Conservation (phyloP, 2,888 invertebrate genomes). For the Hipparchia sbordonii region DNA sequence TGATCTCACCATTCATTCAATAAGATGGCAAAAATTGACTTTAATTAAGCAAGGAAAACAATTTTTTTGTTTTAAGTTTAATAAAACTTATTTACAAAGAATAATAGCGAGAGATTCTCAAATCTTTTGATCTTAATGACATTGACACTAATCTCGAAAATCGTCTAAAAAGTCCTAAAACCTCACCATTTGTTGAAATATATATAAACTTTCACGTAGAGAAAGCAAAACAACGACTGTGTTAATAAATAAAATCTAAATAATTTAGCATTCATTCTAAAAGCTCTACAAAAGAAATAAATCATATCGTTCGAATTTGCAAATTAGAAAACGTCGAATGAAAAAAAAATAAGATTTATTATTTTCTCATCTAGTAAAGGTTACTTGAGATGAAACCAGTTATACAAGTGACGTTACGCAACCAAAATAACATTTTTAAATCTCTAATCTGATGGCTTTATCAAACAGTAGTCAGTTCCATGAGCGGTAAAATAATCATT, state of each 20-base stretch:
- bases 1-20: constrained; percentile 33
- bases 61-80: background rate
- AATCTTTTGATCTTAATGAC: background rate
- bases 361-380: constrained; percentile 10
- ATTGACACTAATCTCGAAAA: constrained; percentile 3
- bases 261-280: constrained; percentile 6
- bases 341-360: constrained; percentile 22
- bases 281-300: background rate
- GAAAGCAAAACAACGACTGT: constrained; percentile 24
- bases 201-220: constrained; percentile 31
- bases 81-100: background rate
- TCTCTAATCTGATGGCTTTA: constrained; percentile 11
- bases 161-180: background rate
- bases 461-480: constrained; percentile 14
- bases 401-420: constrained; percentile 17
- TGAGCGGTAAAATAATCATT: background rate
- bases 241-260: constrained; percentile 8
- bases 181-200: constrained; percentile 18
- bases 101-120: background rate
- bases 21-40: constrained; percentile 15
- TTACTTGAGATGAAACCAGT: constrained; percentile 19
- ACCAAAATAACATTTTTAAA: background rate
- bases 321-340: constrained; percentile 11
- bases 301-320: constrained; percentile 1
- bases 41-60: background rate